These are phyloP conservation scores for Takifugu ocellatus DNA, from an alignment of 2,797 vertebrate genomes.

Conservation along the genomic window DNA sequence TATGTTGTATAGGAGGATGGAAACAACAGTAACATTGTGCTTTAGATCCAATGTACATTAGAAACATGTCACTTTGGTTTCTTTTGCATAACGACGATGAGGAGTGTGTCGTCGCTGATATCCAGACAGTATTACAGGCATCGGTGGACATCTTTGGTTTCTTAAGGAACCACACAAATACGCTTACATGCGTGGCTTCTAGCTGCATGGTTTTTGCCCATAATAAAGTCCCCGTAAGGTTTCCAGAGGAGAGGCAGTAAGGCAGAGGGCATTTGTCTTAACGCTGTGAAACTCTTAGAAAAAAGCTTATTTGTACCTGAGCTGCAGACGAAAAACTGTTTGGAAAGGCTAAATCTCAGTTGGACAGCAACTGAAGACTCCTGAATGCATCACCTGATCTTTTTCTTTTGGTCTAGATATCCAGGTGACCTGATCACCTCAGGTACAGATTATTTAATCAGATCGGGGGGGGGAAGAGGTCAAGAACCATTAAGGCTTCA, in stretches of 20 bases:
- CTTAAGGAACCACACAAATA: slow-evolving; percentile 48
- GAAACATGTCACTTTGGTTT: slow-evolving; percentile 49
- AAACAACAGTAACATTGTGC: slow-evolving; percentile 60
- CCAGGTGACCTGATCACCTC: slow-evolving; percentile 46
- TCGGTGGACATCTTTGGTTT: slow-evolving; percentile 63
- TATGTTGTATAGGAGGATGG: slow-evolving; percentile 53
- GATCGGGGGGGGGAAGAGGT: slow-evolving; percentile 38
- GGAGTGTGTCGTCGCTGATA: slow-evolving; percentile 26
- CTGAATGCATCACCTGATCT: slow-evolving; percentile 15
- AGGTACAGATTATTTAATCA: slow-evolving; percentile 68
- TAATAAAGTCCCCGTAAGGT: slow-evolving; percentile 40
- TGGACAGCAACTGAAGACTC: slow-evolving; percentile 21
- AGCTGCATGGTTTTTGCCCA: slow-evolving; percentile 67
- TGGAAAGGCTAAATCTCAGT: slow-evolving; percentile 36
- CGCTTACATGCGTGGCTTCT: slow-evolving; percentile 48
- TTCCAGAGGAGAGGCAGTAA: slow-evolving; percentile 52
- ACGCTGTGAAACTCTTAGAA: slow-evolving; percentile 35
- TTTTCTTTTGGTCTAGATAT: slow-evolving; percentile 16
- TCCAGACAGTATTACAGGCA: slow-evolving; percentile 58
- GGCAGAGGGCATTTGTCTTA: slow-evolving; percentile 32
- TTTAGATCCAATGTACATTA: slow-evolving; percentile 61
- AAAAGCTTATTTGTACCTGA: slow-evolving; percentile 51
- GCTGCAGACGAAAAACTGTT: slow-evolving; percentile 47
- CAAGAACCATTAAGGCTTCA: slow-evolving; percentile 66
- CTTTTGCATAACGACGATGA: slow-evolving; percentile 54